A percentile compares a stretch with the other conserved stretches of the same genome.
Conservation (phyloP, 2,888 invertebrate genomes). For the Philhelius pedissequus region DNA sequence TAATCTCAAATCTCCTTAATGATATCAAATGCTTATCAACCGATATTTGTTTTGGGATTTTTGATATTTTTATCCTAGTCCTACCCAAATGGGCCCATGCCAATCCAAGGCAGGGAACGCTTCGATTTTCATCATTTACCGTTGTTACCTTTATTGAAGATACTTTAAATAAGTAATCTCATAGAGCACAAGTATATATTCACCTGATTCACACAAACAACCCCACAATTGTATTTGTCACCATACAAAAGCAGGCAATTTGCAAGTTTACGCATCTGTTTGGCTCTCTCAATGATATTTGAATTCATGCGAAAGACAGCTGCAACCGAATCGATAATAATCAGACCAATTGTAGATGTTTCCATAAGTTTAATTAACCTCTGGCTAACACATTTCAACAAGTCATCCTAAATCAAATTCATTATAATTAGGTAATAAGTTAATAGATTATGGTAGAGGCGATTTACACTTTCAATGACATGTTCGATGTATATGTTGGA, state of each 20-base stretch:
- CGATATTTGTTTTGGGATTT: slow-evolving; percentile 74
- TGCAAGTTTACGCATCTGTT: slow-evolving; percentile 81
- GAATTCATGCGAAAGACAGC: slow-evolving; percentile 83
- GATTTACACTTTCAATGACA: slow-evolving; percentile 80
- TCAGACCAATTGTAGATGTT: slow-evolving; percentile 81
- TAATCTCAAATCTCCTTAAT: slow-evolving; percentile 79
- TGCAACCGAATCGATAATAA: slow-evolving; percentile 88
- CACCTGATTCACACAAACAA: slow-evolving; percentile 88
- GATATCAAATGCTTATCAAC: slow-evolving; percentile 71
- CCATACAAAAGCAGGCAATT: slow-evolving; percentile 81
- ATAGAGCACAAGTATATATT: not conserved
- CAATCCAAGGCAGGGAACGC: slow-evolving; percentile 83
- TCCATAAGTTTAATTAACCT: slow-evolving; percentile 81
- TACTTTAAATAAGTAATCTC: not conserved
- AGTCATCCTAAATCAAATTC: slow-evolving; percentile 78
- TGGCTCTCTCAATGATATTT: slow-evolving; percentile 80
- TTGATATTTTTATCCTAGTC: slow-evolving; percentile 80
- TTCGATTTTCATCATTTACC: slow-evolving; percentile 73
- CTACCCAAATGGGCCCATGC: slow-evolving; percentile 85
- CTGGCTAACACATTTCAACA: slow-evolving; percentile 80
- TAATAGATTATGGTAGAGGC: too few species aligned
- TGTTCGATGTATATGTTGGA: slow-evolving; percentile 85
- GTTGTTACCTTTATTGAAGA: slow-evolving; percentile 74
- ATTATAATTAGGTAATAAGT: not conserved
- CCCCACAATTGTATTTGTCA: slow-evolving; percentile 80